A percentile compares a stretch with the other conserved stretches of the same genome.
Evolutionary conservation across 2,113 vertebrate species (phyloP).

Genomic region (Corapipo altera): DNA sequence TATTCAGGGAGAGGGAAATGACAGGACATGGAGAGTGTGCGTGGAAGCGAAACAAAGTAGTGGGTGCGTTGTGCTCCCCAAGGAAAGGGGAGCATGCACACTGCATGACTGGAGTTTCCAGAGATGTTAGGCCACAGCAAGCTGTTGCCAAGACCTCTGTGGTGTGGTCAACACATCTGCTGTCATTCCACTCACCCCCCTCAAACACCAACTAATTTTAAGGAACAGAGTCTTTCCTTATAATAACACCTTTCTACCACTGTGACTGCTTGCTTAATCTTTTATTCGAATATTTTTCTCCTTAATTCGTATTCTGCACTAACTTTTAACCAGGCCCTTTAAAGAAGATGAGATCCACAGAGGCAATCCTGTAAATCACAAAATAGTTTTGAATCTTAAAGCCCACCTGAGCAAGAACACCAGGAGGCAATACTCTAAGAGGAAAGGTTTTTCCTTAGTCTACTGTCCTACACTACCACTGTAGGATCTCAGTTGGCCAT

Average conservation of each 20-base stretch:
- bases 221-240: background rate
- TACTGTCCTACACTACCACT: background rate
- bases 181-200: background rate
- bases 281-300: background rate
- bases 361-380: background rate
- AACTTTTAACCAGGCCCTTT: background rate
- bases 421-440: background rate
- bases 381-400: background rate
- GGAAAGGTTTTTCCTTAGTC: background rate
- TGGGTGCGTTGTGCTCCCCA: rapidly evolving
- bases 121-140: background rate
- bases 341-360: background rate
- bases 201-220: background rate
- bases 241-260: background rate
- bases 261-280: background rate
- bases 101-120: background rate
- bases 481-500: background rate
- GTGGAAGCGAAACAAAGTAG: background rate
- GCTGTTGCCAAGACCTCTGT: background rate
- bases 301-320: background rate
- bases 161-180: background rate
- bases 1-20: background rate
- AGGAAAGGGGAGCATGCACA: background rate
- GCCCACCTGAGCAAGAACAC: background rate
- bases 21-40: background rate